Evolutionary conservation across 2,888 invertebrate genomes (phyloP).

Genomic region (Apeira syringaria): DNA sequence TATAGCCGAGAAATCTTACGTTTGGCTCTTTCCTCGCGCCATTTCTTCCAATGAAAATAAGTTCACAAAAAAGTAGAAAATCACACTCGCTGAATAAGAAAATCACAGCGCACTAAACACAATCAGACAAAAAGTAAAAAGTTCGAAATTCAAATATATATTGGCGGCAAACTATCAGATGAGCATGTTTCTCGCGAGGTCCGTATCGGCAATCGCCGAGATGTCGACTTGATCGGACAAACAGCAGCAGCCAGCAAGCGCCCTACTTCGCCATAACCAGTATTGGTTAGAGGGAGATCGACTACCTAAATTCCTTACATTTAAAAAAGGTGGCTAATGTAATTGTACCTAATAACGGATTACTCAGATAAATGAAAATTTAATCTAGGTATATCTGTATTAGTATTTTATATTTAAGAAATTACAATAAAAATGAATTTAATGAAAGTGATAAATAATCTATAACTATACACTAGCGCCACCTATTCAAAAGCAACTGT

Average conservation of each 20-base stretch:
- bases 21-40: constrained; percentile 66
- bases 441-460: constrained; percentile 19
- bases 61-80: constrained; percentile 41
- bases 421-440: too few relatives aligned
- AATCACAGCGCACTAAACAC: constrained; percentile 53
- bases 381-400: too few relatives aligned
- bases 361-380: too few relatives aligned
- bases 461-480: constrained; percentile 20
- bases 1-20: constrained; percentile 52
- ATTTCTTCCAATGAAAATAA: constrained; percentile 48
- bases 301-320: constrained; percentile 35
- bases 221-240: constrained; percentile 70
- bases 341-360: too few relatives aligned
- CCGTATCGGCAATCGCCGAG: constrained; percentile 76
- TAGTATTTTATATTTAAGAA: too few relatives aligned
- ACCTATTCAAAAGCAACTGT: constrained; percentile 10
- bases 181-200: constrained; percentile 74
- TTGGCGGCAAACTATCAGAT: constrained; percentile 76
- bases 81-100: constrained; percentile 44
- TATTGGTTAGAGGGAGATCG: constrained; percentile 68
- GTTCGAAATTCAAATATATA: constrained; percentile 51
- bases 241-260: constrained; percentile 53
- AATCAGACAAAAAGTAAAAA: constrained; percentile 35
- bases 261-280: constrained; percentile 77
- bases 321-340: constrained; percentile 49